These are phyloP conservation scores for Drosophila ustulata DNA, from an alignment of 2,888 invertebrate species.

Conservation along the genomic window DNA sequence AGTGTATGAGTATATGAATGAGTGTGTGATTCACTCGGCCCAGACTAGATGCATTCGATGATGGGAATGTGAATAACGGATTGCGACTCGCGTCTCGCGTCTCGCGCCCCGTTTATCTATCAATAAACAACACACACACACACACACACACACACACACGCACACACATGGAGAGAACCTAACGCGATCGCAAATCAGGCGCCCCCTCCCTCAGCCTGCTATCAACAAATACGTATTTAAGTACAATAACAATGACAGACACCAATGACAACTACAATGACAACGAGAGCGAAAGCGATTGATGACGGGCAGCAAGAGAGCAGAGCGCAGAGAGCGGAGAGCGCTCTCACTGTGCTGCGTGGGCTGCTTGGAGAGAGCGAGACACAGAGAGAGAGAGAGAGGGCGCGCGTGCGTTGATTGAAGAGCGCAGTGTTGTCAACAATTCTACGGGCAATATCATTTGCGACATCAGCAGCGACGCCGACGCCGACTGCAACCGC, in stretches of 20 bases:
- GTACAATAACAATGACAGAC: slow-evolving; percentile 35
- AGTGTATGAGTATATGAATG: not conserved
- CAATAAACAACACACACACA: slow-evolving; percentile 3
- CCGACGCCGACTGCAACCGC: slow-evolving; percentile 9
- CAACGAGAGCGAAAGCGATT: slow-evolving; percentile 11
- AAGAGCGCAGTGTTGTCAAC: slow-evolving; percentile 62
- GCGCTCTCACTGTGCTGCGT: not conserved
- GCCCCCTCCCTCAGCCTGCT: not conserved
- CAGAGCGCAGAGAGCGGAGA: not conserved
- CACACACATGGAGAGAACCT: slow-evolving; percentile 20
- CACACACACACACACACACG: not conserved
- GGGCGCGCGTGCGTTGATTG: slow-evolving; percentile 14
- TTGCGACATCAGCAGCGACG: slow-evolving; percentile 25
- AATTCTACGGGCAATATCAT: slow-evolving; percentile 41
- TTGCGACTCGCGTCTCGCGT: slow-evolving; percentile 14
- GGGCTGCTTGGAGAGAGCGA: not conserved
- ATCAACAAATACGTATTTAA: slow-evolving; percentile 22
- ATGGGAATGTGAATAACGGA: slow-evolving; percentile 32
- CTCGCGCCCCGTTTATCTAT: too few relatives aligned
- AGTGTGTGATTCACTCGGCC: slow-evolving; percentile 15
- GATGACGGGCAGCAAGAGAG: slow-evolving; percentile 13
- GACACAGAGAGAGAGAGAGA: slow-evolving; percentile 23
- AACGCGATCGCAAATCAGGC: slow-evolving; percentile 54
- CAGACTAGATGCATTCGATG: slow-evolving; percentile 16
- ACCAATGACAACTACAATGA: slow-evolving; percentile 28